Conservation (phyloP, 2,113 vertebrate genomes). For the Elanoides forficatus region DNA sequence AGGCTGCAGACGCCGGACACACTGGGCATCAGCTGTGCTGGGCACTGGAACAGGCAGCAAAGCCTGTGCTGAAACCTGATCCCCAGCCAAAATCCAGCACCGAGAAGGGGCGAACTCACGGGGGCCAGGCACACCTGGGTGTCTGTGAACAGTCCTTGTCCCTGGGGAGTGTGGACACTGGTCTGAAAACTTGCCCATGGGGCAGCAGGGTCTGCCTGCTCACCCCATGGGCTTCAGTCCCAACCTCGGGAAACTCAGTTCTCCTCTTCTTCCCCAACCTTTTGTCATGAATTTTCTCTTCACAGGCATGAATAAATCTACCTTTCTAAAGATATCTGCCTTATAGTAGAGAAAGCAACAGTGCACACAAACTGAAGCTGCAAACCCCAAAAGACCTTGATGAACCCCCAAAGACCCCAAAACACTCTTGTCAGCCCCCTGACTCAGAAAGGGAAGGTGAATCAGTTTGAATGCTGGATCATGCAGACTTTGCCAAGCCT, state of each 20-base stretch:
- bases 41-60: not conserved
- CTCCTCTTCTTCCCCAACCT: not conserved
- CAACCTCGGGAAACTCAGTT: not conserved
- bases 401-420: not conserved
- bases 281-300: not conserved
- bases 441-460: not conserved
- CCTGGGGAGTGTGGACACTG: rapidly evolving
- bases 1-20: rapidly evolving
- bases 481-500: not conserved
- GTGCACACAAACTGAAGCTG: not conserved
- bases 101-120: rapidly evolving
- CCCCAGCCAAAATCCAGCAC: not conserved
- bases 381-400: not conserved
- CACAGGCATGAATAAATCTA: not conserved
- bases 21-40: not conserved
- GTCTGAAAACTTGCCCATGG: rapidly evolving
- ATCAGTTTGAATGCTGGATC: not conserved
- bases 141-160: not conserved
- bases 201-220: not conserved
- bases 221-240: not conserved
- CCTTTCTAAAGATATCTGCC: not conserved
- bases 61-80: not conserved
- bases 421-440: not conserved
- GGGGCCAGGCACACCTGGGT: not conserved
- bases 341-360: not conserved